Conservation (phyloP, 2,888 invertebrate genomes). For the Drosophila kambysellisi region DNA sequence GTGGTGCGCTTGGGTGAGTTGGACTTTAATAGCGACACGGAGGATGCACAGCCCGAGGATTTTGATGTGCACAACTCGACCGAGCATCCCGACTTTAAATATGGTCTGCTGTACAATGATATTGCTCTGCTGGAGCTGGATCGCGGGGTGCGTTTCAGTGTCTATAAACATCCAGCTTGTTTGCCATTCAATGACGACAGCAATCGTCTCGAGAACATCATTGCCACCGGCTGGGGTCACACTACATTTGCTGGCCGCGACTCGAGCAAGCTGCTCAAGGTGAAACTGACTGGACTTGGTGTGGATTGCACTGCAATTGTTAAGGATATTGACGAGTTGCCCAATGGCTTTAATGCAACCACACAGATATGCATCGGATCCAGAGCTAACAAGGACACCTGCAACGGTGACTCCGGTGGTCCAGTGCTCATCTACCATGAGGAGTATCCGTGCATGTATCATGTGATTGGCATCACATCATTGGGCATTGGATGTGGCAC, state of each 20-base stretch:
- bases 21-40: conserved; percentile 69
- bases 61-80: conserved; percentile 70
- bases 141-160: conserved; percentile 80
- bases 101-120: conserved; percentile 86
- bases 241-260: conserved; percentile 74
- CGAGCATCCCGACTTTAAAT: conserved; percentile 84
- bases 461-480: conserved; percentile 76
- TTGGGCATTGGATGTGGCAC: conserved; percentile 66
- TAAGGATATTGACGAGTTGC: conserved; percentile 51
- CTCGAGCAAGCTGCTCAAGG: conserved; percentile 86
- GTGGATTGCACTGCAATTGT: conserved; percentile 48
- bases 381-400: conserved; percentile 65
- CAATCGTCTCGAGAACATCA: conserved; percentile 58
- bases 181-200: conserved; percentile 77
- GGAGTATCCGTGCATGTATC: conserved; percentile 73
- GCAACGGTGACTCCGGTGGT: conserved; percentile 80
- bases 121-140: conserved; percentile 86
- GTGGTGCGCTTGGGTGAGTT: conserved; percentile 81
- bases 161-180: conserved; percentile 86
- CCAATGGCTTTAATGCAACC: conserved; percentile 57
- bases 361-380: conserved; percentile 80
- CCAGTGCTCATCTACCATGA: conserved; percentile 72
- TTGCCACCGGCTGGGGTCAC: conserved; percentile 86
- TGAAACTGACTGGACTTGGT: conserved; percentile 84
- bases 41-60: conserved; percentile 81